phyloP scores from a whole-genome alignment of 2,888 invertebrate species.

The Cheilosia impressa region DNA sequence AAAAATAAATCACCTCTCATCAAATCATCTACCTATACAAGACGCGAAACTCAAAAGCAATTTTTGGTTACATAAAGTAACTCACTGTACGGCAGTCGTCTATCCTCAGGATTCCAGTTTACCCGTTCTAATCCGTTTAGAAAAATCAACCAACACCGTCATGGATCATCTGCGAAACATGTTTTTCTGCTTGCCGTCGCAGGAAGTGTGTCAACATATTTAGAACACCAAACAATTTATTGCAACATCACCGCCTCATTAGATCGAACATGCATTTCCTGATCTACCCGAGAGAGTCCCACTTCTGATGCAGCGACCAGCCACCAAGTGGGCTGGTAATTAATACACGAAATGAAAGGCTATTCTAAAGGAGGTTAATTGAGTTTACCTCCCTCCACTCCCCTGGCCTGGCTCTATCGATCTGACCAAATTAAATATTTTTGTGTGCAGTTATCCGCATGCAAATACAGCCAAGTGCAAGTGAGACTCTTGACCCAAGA shows the following conservation, averaged over 20 bases:
- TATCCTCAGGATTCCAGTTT: not conserved
- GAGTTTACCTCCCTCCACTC: not conserved
- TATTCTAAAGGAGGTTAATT: not conserved
- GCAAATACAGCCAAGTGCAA: not conserved
- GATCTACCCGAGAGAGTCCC: conserved; percentile 47
- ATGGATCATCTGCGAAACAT: not conserved
- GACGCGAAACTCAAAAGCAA: not conserved
- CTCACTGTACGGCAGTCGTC: not conserved
- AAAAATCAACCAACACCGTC: not conserved
- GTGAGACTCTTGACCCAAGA: not conserved
- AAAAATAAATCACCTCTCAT: not conserved
- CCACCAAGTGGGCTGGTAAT: not conserved
- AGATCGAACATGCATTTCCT: conserved; percentile 66
- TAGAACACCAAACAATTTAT: conserved; percentile 52
- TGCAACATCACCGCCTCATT: conserved; percentile 52
- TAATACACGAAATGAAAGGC: not conserved
- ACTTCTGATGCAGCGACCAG: conserved; percentile 30
- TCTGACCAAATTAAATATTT: not conserved
- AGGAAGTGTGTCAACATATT: conserved; percentile 61
- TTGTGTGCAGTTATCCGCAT: not conserved
- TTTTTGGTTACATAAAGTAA: conserved; percentile 1
- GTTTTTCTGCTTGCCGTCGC: conserved; percentile 1
- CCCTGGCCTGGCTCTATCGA: not conserved
- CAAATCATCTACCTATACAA: not conserved
- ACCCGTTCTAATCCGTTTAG: not conserved